Evolutionary conservation across 2,888 invertebrate species (phyloP), one percentile per base, ranked within the genome.

Genomic region (Gerris lacustris): DNA sequence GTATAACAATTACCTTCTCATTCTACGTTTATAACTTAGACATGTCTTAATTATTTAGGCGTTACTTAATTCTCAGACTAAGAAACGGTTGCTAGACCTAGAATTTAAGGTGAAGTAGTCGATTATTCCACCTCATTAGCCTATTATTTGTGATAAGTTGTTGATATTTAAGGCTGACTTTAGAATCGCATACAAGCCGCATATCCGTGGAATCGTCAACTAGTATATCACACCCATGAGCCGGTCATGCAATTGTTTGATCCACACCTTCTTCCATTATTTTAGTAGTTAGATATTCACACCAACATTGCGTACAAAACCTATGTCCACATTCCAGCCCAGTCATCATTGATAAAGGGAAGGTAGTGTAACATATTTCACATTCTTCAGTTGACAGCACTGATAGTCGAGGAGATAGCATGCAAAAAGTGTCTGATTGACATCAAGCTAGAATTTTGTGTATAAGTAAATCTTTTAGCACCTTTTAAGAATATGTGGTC

Each of bases 191-290:
- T 75, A 94, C 88, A 78, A 95, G 85, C 78, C 90, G 89, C 91
- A 96, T 95, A 72, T 97, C 96, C 73, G 92, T 94, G 75, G 92
- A 94, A 85, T 98, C 97, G 82, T 98, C 97, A 72, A 98, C 96
- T 78, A 97, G 85, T 80, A 97, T 96, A 84, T 96, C 94, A 86
- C 97, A 98, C 79, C 90, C 92, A 82, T 94, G 95, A 76, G 96
- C 96, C 75, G 97, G 96, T 82, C 97, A 97, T 73, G 95, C 92
- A 81, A 97, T 96, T 70, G 95, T 95, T 84, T 96, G 92, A 75
- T 93, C 93, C 79, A 96, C 90, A 74, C 97, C 96, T 82, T 97
- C 96, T 81, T 96, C 94, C 88, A 96, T 93, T 78, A 98, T 97
- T 86, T 98, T 98, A 74, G 96, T 96, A 73, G 95, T 95, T 77